phyloP scores from a whole-genome alignment of 2,113 vertebrate species.

The Amphilophus citrinellus region DNA sequence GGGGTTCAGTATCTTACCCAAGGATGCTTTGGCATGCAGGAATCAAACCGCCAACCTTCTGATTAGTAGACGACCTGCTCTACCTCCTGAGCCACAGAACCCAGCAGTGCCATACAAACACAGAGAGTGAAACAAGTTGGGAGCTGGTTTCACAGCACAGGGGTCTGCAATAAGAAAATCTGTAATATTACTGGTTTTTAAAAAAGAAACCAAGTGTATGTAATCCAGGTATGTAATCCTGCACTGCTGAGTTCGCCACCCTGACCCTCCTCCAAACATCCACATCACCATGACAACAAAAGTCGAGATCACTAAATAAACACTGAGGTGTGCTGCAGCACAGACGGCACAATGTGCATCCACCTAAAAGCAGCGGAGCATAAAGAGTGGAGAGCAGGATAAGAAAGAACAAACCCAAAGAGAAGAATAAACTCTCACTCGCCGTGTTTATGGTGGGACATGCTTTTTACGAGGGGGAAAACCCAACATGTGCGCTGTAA shows the following conservation, averaged over 20 bases:
- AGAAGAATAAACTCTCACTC: slow-evolving; percentile 27
- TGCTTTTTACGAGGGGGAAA: slow-evolving; percentile 75
- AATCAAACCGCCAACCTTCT: too few relatives aligned
- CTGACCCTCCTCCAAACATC: background rate
- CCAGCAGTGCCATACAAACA: too few relatives aligned
- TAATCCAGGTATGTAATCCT: background rate
- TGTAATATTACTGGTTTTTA: background rate
- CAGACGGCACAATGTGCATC: background rate
- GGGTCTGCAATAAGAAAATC: background rate
- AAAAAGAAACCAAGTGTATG: background rate
- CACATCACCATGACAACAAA: background rate
- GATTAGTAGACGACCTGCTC: too few relatives aligned
- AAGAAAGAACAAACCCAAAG: slow-evolving; percentile 25
- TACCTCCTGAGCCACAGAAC: too few relatives aligned
- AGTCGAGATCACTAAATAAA: background rate
- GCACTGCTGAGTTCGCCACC: background rate
- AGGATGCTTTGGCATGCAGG: too few relatives aligned
- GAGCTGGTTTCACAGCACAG: background rate
- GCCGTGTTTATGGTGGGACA: slow-evolving; percentile 45
- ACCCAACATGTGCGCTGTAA: slow-evolving; percentile 53
- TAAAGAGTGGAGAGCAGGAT: background rate
- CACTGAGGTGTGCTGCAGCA: slow-evolving; percentile 5
- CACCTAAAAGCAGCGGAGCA: background rate
- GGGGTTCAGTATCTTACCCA: too few relatives aligned
- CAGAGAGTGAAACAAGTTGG: too few relatives aligned